Evolutionary conservation across 2,113 vertebrate species (phyloP).

Genomic region (Macaca nemestrina): DNA sequence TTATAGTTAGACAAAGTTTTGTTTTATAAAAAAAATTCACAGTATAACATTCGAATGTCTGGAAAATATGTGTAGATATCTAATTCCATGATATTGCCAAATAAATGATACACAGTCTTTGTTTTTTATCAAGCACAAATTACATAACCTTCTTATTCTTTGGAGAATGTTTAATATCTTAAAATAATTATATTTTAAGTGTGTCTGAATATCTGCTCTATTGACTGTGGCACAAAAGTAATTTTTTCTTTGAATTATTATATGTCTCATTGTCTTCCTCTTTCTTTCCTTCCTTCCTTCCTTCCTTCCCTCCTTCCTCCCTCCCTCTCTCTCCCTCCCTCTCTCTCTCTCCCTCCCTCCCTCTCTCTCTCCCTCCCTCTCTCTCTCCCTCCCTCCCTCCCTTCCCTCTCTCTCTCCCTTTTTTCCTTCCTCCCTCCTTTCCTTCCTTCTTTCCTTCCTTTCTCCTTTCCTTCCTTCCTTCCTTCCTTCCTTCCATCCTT

Average conservation of each 20-base stretch:
- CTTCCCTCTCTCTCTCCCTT: too few relatives aligned
- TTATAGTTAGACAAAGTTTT: neutral
- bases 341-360: too few relatives aligned
- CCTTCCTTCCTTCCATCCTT: too few relatives aligned
- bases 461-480: fast-evolving
- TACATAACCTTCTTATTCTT: neutral
- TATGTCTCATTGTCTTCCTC: neutral
- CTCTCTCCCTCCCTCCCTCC: too few relatives aligned
- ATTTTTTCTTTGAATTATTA: constrained; percentile 21
- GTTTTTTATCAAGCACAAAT: neutral
- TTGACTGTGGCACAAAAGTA: neutral
- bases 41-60: constrained; percentile 17
- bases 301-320: too few relatives aligned
- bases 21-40: neutral
- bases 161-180: constrained; percentile 19
- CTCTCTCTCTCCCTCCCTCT: fast-evolving
- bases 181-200: constrained; percentile 25
- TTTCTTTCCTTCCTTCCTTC: neutral
- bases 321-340: fast-evolving
- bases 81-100: neutral
- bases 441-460: too few relatives aligned
- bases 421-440: too few relatives aligned
- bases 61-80: neutral
- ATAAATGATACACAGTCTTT: neutral
- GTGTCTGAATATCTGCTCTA: neutral